phyloP scores from a whole-genome alignment of 2,888 invertebrate genomes.

The Baronia brevicornis region DNA sequence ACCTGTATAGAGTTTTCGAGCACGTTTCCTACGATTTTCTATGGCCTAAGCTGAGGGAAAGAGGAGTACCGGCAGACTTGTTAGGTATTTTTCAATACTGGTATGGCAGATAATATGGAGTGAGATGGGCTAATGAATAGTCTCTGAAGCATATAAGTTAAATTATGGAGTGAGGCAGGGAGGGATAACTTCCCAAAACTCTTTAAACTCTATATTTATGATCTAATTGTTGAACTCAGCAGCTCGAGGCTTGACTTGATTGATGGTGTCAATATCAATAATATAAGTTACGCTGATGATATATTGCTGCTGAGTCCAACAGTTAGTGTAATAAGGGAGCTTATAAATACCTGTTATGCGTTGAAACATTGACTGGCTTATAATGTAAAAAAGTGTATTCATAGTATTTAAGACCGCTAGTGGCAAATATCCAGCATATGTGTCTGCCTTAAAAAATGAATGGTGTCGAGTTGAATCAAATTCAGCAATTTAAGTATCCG shows the following conservation, averaged over 20 bases:
- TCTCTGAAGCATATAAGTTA: slow-evolving; percentile 6
- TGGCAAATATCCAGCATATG: too few relatives aligned
- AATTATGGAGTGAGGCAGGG: slow-evolving; percentile 15
- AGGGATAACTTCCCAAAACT: slow-evolving; percentile 12
- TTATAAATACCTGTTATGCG: too few relatives aligned
- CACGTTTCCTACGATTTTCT: slow-evolving; percentile 15
- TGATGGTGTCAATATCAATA: slow-evolving; percentile 5
- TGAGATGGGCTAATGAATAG: slow-evolving; percentile 9
- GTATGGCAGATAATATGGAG: slow-evolving; percentile 8
- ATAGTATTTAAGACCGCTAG: too few relatives aligned
- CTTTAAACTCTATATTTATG: slow-evolving; percentile 16
- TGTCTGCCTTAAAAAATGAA: too few relatives aligned
- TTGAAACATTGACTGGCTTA: too few relatives aligned
- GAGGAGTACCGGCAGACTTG: slow-evolving; percentile 2
- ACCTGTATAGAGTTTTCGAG: slow-evolving; percentile 17
- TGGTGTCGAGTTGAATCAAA: too few relatives aligned
- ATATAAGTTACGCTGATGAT: slow-evolving; percentile 16
- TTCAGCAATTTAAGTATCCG: too few relatives aligned
- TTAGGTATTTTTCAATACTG: slow-evolving; percentile 3
- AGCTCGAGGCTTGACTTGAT: slow-evolving; percentile 5
- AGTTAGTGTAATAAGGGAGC: too few relatives aligned
- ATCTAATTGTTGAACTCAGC: slow-evolving; percentile 16
- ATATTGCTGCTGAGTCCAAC: slow-evolving; percentile 16
- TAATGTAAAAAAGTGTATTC: too few relatives aligned
- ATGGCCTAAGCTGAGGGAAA: slow-evolving; percentile 13